These are phyloP conservation scores for Drosophila subquinaria DNA, from an alignment of 2,888 invertebrate species.

Conservation along the genomic window DNA sequence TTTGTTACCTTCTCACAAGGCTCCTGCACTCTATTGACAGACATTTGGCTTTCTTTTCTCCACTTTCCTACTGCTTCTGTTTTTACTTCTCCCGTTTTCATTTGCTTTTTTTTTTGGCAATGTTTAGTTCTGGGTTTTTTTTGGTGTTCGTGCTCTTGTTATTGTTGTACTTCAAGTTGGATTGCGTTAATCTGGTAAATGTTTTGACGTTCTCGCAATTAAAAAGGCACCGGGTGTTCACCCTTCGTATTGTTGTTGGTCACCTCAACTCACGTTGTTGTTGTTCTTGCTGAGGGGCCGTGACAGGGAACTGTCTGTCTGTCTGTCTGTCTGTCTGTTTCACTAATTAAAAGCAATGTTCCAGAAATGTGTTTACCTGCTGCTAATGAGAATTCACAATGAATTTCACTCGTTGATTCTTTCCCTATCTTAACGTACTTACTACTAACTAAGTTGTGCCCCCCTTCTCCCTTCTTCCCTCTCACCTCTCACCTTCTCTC, in stretches of 20 bases:
- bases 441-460: conserved; percentile 41
- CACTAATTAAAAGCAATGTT: conserved; percentile 82
- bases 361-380: conserved; percentile 82
- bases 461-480: neutral
- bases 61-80: conserved; percentile 33
- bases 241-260: conserved; percentile 32
- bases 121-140: conserved; percentile 29
- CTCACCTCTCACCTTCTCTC: neutral
- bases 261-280: neutral
- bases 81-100: conserved; percentile 21
- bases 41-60: conserved; percentile 48
- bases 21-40: conserved; percentile 65
- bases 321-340: conserved; percentile 82
- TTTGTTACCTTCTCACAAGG: neutral
- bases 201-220: conserved; percentile 81
- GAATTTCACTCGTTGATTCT: conserved; percentile 79
- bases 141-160: conserved; percentile 18
- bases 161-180: conserved; percentile 60
- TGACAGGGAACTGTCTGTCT: conserved; percentile 71
- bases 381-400: conserved; percentile 82
- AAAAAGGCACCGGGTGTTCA: conserved; percentile 73
- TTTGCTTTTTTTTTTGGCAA: conserved; percentile 45
- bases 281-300: conserved; percentile 12
- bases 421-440: conserved; percentile 42
- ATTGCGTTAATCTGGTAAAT: conserved; percentile 82